Base-by-base conservation (phyloP, 2,888 invertebrate genomes). In the Altica lythri region DNA sequence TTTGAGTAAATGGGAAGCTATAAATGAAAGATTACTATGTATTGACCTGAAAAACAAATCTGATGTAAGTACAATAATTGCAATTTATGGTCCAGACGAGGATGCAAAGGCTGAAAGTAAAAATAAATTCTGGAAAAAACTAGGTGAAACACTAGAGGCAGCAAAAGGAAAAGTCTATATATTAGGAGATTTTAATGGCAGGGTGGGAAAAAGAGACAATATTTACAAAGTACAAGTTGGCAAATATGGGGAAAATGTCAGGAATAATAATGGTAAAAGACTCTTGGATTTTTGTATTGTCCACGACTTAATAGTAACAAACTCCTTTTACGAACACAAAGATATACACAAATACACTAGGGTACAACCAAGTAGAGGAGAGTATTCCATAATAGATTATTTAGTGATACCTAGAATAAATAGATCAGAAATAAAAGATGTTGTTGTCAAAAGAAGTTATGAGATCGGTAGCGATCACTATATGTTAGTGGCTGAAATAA, bases 131-230 rank as follows among this genome's bases (percentile, higher is more conserved):
- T 29, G 29, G 29, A 9, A 29, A 29, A 6, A 4, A 29, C 29
- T 29, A 29, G 29, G 29, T 29, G n/a, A 29, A 29, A 9, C 29
- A 29, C 9, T 29, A 29, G 29, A 29, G 29, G 29, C 2, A 29
- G 29, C 29, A 29, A 29, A 29, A 29, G 29, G 29, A n/a, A 29
- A 29, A 4, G n/a, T 29, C n/a, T 29, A 29, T 29, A 29, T 29
- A 29, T 5, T 29, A 9, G 29, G 29, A 29, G 29, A 29, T 29
- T 29, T 29, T 29, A 29, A 29, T 9, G 29, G n/a, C 9, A 29
- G 29, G 9, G 29, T 29, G 6, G 29, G 29, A n/a, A 29, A 29
- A 29, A 29, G 9, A 29, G 29, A 29, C 9, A 4, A 29, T 29
- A 29, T 29, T 2, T 29, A 29, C n/a, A 29, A 29, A 29, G 29